Conservation (phyloP, 2,113 vertebrate genomes). For the Peromyscus leucopus region DNA sequence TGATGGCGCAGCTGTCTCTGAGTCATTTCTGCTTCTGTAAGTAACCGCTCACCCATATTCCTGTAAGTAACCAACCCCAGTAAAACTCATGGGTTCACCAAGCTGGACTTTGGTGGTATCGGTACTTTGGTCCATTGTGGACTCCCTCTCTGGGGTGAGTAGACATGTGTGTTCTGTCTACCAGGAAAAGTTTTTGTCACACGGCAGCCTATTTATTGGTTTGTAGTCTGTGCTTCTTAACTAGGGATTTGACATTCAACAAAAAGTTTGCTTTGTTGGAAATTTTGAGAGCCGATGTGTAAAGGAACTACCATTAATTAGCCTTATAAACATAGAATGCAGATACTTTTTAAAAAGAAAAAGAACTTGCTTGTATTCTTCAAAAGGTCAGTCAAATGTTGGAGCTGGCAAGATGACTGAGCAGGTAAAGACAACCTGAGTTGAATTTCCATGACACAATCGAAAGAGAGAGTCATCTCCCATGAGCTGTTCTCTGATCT, state of each 20-base stretch:
- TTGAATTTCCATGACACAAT: too few species aligned
- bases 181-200: neutral
- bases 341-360: neutral
- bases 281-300: neutral
- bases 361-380: neutral
- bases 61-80: neutral
- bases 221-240: neutral
- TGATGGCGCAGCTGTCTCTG: neutral
- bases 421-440: neutral
- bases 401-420: too few species aligned
- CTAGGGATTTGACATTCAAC: slow-evolving; percentile 37
- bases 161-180: neutral
- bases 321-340: neutral
- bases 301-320: neutral
- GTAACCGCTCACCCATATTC: neutral
- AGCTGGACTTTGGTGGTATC: too few species aligned
- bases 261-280: neutral
- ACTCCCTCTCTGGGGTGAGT: neutral
- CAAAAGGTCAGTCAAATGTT: neutral
- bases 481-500: neutral
- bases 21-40: neutral
- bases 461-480: neutral
- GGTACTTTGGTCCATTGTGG: neutral
- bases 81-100: neutral
- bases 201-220: neutral